Evolutionary conservation across 2,888 invertebrate genomes (phyloP).

Genomic region (Nomada ruficornis): DNA sequence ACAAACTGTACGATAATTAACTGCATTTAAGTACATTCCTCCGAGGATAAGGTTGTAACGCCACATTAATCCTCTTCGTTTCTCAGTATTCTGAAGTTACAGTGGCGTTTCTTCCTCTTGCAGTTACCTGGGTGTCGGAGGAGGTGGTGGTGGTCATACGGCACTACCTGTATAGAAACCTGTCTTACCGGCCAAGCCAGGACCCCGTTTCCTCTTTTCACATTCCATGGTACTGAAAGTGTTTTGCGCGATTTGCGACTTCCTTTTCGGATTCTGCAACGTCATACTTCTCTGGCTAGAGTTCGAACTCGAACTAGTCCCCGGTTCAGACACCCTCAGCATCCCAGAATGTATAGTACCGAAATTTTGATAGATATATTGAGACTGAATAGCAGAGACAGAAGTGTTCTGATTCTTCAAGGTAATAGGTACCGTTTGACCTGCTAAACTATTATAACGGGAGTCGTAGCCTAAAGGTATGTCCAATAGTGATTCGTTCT

Average conservation of each 20-base stretch:
- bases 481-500: conserved; percentile 78
- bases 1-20: background rate
- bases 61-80: conserved; percentile 10
- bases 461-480: conserved; percentile 79
- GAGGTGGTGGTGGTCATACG: conserved; percentile 83
- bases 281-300: conserved; percentile 83
- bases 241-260: conserved; percentile 82
- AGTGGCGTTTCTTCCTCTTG: conserved; percentile 80
- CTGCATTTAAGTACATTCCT: conserved; percentile 22
- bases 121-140: conserved; percentile 82
- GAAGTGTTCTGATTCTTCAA: conserved; percentile 81
- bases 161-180: conserved; percentile 82
- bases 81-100: conserved; percentile 42
- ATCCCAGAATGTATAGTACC: conserved; percentile 83
- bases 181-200: conserved; percentile 73
- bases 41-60: conserved; percentile 36
- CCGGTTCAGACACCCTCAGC: conserved; percentile 81
- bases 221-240: conserved; percentile 83
- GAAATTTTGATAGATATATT: conserved; percentile 82
- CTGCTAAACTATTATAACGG: conserved; percentile 80
- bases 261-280: conserved; percentile 81
- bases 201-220: conserved; percentile 78
- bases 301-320: conserved; percentile 81
- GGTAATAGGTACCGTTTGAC: conserved; percentile 83
- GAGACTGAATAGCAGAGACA: conserved; percentile 82